phyloP scores from a whole-genome alignment of 2,797 vertebrate species.

The Tarsius wallacei region DNA sequence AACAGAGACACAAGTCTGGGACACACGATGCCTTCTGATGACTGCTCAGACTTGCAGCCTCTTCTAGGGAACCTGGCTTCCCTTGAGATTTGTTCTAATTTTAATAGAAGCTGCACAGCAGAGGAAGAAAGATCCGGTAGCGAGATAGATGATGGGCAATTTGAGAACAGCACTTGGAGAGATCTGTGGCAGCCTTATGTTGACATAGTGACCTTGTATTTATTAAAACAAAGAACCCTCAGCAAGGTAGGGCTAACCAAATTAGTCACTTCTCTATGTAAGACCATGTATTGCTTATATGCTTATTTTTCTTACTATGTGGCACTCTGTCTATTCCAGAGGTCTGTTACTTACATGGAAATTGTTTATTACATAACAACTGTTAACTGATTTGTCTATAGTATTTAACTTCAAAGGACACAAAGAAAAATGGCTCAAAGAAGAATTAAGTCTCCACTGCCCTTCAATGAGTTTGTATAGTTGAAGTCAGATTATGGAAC shows the following conservation, averaged over 20 bases:
- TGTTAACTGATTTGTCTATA: slow-evolving; percentile 85
- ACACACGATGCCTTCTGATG: slow-evolving; percentile 59
- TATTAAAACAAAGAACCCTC: slow-evolving; percentile 88
- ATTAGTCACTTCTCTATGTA: slow-evolving; percentile 52
- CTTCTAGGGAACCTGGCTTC: slow-evolving; percentile 75
- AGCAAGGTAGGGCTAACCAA: slow-evolving; percentile 62
- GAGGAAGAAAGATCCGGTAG: slow-evolving; percentile 71
- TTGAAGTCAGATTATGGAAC: not conserved
- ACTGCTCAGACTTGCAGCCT: slow-evolving; percentile 70
- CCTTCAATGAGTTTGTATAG: not conserved
- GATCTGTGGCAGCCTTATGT: slow-evolving; percentile 75
- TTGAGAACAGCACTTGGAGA: slow-evolving; percentile 77
- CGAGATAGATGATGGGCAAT: slow-evolving; percentile 82
- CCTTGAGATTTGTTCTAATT: slow-evolving; percentile 82
- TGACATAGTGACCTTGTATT: slow-evolving; percentile 81
- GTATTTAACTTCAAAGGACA: slow-evolving; percentile 73
- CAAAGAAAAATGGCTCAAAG: slow-evolving; percentile 36
- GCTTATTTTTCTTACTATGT: not conserved
- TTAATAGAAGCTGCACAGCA: slow-evolving; percentile 82
- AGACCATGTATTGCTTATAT: not conserved
- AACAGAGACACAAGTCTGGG: slow-evolving; percentile 57
- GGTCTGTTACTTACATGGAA: slow-evolving; percentile 84
- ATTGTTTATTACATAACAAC: slow-evolving; percentile 57
- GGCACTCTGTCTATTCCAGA: not conserved
- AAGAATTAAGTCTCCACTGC: slow-evolving; percentile 73